Base-by-base conservation (phyloP, 2,888 invertebrate species). In the Polyploca ridens region DNA sequence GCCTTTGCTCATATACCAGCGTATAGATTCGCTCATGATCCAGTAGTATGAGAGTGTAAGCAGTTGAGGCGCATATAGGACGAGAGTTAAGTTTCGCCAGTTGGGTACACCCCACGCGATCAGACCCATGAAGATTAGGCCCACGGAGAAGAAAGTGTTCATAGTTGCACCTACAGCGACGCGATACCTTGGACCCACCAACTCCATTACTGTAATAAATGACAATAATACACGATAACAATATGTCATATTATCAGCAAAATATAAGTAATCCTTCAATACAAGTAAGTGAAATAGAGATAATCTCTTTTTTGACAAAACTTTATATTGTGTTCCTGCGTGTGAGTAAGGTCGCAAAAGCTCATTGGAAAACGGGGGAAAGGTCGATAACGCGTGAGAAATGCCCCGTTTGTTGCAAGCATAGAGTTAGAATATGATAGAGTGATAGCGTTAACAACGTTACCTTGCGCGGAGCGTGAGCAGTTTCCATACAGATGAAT, bases 1-100 rank as follows among this genome's bases (percentile, higher is more conserved):
- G 1, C 95, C 95, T 78, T 96, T 96, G 65, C 96, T 96, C 72
- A 97, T 88, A 62, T 97, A 94, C 97, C 97, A 98, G 64, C 97
- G 94, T 0, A 96, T 93, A 4, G 96, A 96, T 85, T 97, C 97
- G 0, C 96, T 95, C 65, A 96, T 88, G 10, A 96, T 76, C 95
- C 96, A 96, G 70, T 95, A 95, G 77, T 96, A 96, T 6, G 93
- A 82, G 44, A 97, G 80, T 46, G 96, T 94, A 0, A 97, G 77
- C 13, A 97, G 83, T 14, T 96, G 95, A 0, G 97, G 97, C 0
- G 94, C 85, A 79, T 97, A 97, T 11, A 96, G 88, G 3, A 95
- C 91, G 27, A 96, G 91, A 5, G 97, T 94, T 3, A 96, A 87
- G 46, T 89, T 82, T 75, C 96, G 94, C 97, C 97, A 98, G 78